phyloP scores from a whole-genome alignment of 2,888 invertebrate species.

The Drosophila nigricruria region DNA sequence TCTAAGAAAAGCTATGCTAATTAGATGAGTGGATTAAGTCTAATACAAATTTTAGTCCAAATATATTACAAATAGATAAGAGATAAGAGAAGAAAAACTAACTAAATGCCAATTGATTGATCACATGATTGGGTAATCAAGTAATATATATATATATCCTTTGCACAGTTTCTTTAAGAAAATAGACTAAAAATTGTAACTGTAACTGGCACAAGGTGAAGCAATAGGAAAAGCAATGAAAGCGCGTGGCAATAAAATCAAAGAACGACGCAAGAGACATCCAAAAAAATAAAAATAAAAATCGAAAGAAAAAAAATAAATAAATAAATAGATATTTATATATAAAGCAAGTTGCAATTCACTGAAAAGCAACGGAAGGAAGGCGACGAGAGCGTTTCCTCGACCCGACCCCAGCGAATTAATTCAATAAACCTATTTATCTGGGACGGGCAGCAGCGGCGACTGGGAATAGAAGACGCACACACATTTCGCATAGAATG shows the following conservation, averaged over 20 bases:
- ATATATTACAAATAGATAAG: not conserved
- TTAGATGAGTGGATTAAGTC: too few species aligned
- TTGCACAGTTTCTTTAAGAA: conserved; percentile 3
- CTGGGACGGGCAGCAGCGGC: conserved; percentile 36
- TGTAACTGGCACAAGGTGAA: conserved; percentile 44
- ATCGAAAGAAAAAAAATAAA: not conserved
- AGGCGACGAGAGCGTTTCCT: conserved; percentile 4
- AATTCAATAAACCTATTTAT: conserved; percentile 79
- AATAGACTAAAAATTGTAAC: conserved; percentile 10
- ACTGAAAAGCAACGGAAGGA: conserved; percentile 28
- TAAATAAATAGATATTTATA: not conserved
- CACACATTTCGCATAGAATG: conserved; percentile 64
- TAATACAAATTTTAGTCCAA: too few species aligned
- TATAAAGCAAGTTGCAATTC: conserved; percentile 38
- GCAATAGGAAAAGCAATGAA: conserved; percentile 35
- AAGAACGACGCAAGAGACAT: conserved; percentile 32
- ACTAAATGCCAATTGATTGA: not conserved
- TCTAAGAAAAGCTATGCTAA: too few species aligned
- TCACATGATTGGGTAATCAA: not conserved
- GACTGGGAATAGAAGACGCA: conserved; percentile 41
- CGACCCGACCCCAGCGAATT: conserved; percentile 60
- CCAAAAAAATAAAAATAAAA: conserved; percentile 41
- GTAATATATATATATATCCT: not conserved
- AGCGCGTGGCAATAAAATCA: conserved; percentile 41
- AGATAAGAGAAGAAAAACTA: not conserved